Percentiles rank a stretch among this genome's conserved stretches.
Evolutionary conservation across 2,888 invertebrate species (phyloP).

Genomic region (Heliconius ethilla): DNA sequence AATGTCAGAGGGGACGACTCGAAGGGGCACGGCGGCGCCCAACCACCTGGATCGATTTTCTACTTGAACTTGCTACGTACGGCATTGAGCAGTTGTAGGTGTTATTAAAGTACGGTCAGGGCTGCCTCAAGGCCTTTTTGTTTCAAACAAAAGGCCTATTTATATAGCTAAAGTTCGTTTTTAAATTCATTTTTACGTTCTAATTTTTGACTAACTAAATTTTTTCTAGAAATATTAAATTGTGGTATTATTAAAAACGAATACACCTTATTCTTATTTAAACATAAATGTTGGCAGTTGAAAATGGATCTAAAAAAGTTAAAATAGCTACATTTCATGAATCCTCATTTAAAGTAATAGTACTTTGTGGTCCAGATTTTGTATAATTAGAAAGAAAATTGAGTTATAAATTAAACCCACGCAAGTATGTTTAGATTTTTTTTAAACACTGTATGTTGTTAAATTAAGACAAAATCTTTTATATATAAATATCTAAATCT

Average conservation of each 20-base stretch:
- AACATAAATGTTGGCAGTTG: too few species aligned
- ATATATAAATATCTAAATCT: too few species aligned
- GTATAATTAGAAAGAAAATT: neutral
- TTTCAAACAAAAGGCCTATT: constrained; percentile 41
- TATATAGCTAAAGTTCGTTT: constrained; percentile 21
- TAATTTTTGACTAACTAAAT: too few species aligned
- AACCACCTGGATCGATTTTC: constrained; percentile 67
- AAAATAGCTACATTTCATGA: neutral
- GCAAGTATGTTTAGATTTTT: too few species aligned
- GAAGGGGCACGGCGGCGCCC: constrained; percentile 53
- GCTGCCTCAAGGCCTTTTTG: constrained; percentile 50
- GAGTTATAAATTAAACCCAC: neutral
- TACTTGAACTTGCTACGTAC: constrained; percentile 65
- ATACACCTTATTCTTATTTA: too few species aligned
- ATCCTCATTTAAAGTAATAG: neutral
- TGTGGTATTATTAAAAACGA: too few species aligned
- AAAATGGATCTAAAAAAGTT: neutral
- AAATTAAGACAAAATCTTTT: too few species aligned
- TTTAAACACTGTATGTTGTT: too few species aligned
- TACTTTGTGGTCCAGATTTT: neutral
- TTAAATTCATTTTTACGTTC: neutral
- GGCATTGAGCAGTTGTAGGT: constrained; percentile 54
- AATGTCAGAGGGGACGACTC: constrained; percentile 44
- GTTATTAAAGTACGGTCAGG: constrained; percentile 57
- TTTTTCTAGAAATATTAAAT: too few species aligned